Evolutionary conservation across 2,113 vertebrate genomes (phyloP).

Genomic region (Herpetotheres cachinnans): DNA sequence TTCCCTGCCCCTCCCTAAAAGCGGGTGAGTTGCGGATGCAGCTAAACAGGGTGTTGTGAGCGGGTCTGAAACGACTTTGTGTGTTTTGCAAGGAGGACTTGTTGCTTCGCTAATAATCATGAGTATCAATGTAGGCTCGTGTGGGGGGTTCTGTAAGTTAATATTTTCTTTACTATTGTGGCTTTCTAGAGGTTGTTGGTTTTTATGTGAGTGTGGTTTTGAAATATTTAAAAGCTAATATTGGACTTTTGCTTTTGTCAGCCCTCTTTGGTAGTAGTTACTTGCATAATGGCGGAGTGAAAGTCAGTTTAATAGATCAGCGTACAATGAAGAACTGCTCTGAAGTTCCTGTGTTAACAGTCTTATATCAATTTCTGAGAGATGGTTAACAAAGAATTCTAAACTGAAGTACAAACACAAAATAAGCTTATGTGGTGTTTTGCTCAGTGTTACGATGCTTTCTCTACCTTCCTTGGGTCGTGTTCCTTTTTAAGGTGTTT

Average conservation of each 20-base stretch:
- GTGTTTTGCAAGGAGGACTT: neutral
- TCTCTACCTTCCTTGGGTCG: neutral
- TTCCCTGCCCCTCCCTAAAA: neutral
- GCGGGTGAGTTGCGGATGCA: neutral
- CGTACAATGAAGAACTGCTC: neutral
- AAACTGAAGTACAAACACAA: neutral
- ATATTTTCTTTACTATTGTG: neutral
- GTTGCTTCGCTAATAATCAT: too few relatives aligned
- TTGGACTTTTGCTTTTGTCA: neutral
- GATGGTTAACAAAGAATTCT: neutral
- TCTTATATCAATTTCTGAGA: neutral
- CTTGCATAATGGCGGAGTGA: fast-evolving
- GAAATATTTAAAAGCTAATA: neutral
- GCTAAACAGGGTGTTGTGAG: neutral
- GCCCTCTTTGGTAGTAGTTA: fast-evolving
- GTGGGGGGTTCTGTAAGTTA: neutral
- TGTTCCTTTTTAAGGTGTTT: neutral
- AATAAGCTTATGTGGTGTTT: neutral
- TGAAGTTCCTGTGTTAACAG: neutral
- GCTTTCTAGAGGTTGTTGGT: neutral
- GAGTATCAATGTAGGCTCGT: fast-evolving
- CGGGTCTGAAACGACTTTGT: fast-evolving
- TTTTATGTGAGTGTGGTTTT: neutral
- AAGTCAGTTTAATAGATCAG: fast-evolving
- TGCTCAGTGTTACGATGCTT: neutral